Conservation (phyloP, 2,797 vertebrate species). For the Lithobates sylvaticus region DNA sequence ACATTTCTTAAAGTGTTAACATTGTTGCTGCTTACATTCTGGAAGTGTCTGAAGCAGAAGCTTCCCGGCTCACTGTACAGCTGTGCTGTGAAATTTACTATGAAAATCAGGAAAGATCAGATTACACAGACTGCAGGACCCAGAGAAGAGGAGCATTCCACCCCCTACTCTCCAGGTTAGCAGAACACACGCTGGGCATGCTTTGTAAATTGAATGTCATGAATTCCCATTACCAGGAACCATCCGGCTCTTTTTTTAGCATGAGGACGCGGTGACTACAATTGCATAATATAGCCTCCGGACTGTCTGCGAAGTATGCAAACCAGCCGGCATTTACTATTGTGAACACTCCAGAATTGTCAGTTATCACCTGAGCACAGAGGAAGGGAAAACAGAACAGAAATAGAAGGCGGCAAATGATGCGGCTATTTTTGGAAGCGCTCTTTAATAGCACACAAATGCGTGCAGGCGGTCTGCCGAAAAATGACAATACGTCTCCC, state of each 20-base stretch:
- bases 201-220: too few relatives aligned
- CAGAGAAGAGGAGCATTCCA: not conserved
- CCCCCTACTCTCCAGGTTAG: too few relatives aligned
- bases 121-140: not conserved
- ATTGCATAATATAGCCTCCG: not conserved
- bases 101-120: not conserved
- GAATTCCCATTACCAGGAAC: too few relatives aligned
- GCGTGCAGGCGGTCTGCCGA: not conserved
- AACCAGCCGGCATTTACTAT: not conserved
- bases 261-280: not conserved
- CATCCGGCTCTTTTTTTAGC: not conserved
- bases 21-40: not conserved
- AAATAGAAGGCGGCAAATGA: conserved; percentile 62
- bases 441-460: conserved; percentile 57
- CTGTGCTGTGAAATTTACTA: not conserved
- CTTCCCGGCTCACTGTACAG: too few relatives aligned
- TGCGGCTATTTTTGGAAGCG: conserved; percentile 65
- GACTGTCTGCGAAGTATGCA: not conserved
- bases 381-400: not conserved
- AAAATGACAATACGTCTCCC: not conserved
- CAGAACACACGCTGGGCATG: too few relatives aligned
- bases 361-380: conserved; percentile 6
- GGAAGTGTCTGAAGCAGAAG: not conserved
- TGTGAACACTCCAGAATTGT: not conserved
- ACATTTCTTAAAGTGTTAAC: not conserved